Percentiles rank a stretch among this genome's conserved stretches.
Conservation (phyloP, 2,113 vertebrate species). For the Phasianus colchicus region DNA sequence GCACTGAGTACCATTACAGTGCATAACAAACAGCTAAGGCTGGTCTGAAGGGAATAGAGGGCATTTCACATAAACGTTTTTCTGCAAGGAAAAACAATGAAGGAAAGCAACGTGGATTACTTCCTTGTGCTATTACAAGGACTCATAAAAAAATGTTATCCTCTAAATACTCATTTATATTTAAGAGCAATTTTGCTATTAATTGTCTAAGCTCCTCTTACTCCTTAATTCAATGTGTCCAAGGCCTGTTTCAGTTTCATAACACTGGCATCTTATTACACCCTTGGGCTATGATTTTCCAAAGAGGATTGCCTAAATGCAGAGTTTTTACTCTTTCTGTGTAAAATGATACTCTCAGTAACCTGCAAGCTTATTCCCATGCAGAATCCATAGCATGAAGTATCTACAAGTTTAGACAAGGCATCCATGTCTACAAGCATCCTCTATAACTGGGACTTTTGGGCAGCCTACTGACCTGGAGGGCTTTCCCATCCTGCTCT, state of each 20-base stretch:
- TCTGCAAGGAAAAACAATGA: background rate
- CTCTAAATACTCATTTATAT: slow-evolving; percentile 69
- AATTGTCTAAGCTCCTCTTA: slow-evolving; percentile 64
- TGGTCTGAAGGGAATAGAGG: slow-evolving; percentile 30
- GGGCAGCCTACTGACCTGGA: background rate
- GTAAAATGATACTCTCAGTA: slow-evolving; percentile 42
- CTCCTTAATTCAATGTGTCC: slow-evolving; percentile 68
- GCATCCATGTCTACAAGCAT: background rate
- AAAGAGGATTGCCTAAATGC: slow-evolving; percentile 51
- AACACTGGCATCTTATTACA: slow-evolving; percentile 71
- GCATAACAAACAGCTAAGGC: background rate
- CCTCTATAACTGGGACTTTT: background rate
- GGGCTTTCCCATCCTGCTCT: background rate
- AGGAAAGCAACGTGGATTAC: background rate
- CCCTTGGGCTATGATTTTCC: slow-evolving; percentile 70
- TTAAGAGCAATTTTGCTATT: slow-evolving; percentile 69
- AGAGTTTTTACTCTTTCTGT: background rate
- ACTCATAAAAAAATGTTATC: slow-evolving; percentile 64
- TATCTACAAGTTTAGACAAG: slow-evolving; percentile 37
- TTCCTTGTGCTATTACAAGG: slow-evolving; percentile 41
- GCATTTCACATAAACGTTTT: slow-evolving; percentile 53
- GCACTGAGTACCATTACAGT: background rate
- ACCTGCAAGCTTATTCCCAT: slow-evolving; percentile 5
- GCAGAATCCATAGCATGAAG: slow-evolving; percentile 33
- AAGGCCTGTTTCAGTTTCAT: slow-evolving; percentile 55